Conservation (phyloP, 1,140 invertebrate genomes). For the Popillia japonica region DNA sequence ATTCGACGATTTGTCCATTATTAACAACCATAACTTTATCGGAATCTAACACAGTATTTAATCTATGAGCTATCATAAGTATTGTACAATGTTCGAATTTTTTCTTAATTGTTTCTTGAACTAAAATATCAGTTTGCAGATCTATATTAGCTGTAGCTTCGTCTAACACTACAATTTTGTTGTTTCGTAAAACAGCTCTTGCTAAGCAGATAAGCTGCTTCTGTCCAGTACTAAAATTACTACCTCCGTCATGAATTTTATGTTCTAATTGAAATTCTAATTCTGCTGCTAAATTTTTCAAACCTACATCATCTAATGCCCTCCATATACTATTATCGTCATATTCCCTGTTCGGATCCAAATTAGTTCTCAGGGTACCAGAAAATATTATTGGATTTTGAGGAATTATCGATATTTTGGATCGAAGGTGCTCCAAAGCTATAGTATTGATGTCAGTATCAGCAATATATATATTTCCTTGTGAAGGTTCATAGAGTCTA, state of each 20-base stretch:
- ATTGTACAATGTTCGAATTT: slow-evolving; percentile 78
- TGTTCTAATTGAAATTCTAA: slow-evolving; percentile 53
- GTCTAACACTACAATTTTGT: slow-evolving; percentile 81
- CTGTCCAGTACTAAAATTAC: slow-evolving; percentile 80
- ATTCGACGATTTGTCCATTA: slow-evolving; percentile 70
- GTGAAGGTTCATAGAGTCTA: slow-evolving; percentile 67
- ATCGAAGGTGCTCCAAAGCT: slow-evolving; percentile 67
- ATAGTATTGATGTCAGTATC: slow-evolving; percentile 68
- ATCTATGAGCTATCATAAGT: slow-evolving; percentile 82
- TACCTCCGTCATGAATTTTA: slow-evolving; percentile 69
- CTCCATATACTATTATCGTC: slow-evolving; percentile 61
- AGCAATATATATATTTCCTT: slow-evolving; percentile 72
- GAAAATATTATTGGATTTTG: slow-evolving; percentile 70
- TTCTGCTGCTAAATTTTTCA: slow-evolving; percentile 51
- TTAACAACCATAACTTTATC: slow-evolving; percentile 79
- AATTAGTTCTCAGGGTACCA: slow-evolving; percentile 65
- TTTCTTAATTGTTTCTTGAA: slow-evolving; percentile 71
- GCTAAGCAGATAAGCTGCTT: slow-evolving; percentile 82
- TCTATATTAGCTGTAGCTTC: slow-evolving; percentile 77
- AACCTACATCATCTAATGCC: slow-evolving; percentile 57
- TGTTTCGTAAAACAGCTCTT: slow-evolving; percentile 75
- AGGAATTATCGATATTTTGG: slow-evolving; percentile 73
- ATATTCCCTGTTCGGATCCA: slow-evolving; percentile 66
- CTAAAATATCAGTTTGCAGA: slow-evolving; percentile 74
- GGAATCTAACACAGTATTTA: slow-evolving; percentile 84